These are phyloP conservation scores for Huso huso DNA, from an alignment of 2,797 vertebrate genomes.

Conservation along the genomic window DNA sequence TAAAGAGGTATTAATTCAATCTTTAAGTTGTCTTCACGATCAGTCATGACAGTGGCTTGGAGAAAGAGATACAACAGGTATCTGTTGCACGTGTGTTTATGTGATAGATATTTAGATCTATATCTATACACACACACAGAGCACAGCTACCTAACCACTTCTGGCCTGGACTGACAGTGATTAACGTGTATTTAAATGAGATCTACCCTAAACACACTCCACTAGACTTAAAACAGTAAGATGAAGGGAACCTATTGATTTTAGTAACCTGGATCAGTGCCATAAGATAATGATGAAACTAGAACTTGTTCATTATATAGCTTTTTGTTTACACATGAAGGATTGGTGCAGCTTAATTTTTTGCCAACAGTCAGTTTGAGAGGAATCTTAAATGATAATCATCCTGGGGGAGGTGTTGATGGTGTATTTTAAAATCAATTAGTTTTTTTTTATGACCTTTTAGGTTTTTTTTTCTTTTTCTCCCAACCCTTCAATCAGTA, in stretches of 20 bases:
- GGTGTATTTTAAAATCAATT: too few species aligned
- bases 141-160: conserved; percentile 30
- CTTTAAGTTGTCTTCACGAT: conserved; percentile 42
- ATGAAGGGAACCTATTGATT: conserved; percentile 41
- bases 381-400: too few species aligned
- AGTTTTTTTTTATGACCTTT: too few species aligned
- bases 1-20: conserved; percentile 34
- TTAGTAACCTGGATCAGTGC: conserved; percentile 29
- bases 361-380: conserved; percentile 46
- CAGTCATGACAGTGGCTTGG: conserved; percentile 36
- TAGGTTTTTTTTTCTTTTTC: too few species aligned
- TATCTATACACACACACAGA: neutral
- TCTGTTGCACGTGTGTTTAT: conserved; percentile 26
- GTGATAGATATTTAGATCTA: too few species aligned
- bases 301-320: conserved; percentile 43
- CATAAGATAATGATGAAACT: conserved; percentile 52
- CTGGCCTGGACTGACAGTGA: conserved; percentile 34
- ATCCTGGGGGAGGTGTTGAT: too few species aligned
- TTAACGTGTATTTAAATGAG: conserved; percentile 70
- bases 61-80: conserved; percentile 50
- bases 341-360: too few species aligned
- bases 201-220: conserved; percentile 56
- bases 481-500: conserved; percentile 17
- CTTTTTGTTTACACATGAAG: too few species aligned
- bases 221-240: conserved; percentile 47